These are phyloP conservation scores for Danio aesculapii DNA, from an alignment of 2,797 vertebrate genomes.

Conservation along the genomic window DNA sequence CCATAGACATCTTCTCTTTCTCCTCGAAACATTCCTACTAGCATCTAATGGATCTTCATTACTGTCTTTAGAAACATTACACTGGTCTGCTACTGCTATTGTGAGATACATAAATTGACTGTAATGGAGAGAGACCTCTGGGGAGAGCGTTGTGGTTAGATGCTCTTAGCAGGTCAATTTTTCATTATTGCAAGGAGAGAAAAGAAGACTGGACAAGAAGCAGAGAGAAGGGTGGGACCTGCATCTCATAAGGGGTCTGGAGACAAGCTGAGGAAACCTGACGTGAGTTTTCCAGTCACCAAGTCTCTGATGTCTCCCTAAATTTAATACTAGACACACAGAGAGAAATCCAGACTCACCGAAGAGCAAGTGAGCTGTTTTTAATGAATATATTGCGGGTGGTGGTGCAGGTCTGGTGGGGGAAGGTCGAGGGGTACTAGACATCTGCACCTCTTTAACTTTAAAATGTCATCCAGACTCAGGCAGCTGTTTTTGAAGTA, in stretches of 20 bases:
- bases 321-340: slow-evolving; percentile 56
- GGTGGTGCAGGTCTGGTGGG: slow-evolving; percentile 29
- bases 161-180: slow-evolving; percentile 53
- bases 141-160: slow-evolving; percentile 47
- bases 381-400: slow-evolving; percentile 60
- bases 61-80: slow-evolving; percentile 54
- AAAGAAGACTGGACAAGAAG: slow-evolving; percentile 12
- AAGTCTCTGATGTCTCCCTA: slow-evolving; percentile 54
- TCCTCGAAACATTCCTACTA: slow-evolving; percentile 32
- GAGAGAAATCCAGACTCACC: slow-evolving; percentile 41
- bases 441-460: slow-evolving; percentile 58
- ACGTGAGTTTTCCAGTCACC: slow-evolving; percentile 59
- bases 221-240: slow-evolving; percentile 12
- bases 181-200: slow-evolving; percentile 50
- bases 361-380: slow-evolving; percentile 55
- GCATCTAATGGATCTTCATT: slow-evolving; percentile 58
- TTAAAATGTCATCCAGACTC: slow-evolving; percentile 54
- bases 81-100: slow-evolving; percentile 51
- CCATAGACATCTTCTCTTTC: neutral
- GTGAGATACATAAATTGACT: slow-evolving; percentile 52
- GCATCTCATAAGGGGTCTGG: slow-evolving; percentile 36
- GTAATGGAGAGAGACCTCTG: slow-evolving; percentile 42
- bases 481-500: slow-evolving; percentile 25
- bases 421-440: slow-evolving; percentile 12
- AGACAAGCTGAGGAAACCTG: slow-evolving; percentile 47